Conservation (phyloP, 2,888 invertebrate genomes). For the Tetramorium bicarinatum region DNA sequence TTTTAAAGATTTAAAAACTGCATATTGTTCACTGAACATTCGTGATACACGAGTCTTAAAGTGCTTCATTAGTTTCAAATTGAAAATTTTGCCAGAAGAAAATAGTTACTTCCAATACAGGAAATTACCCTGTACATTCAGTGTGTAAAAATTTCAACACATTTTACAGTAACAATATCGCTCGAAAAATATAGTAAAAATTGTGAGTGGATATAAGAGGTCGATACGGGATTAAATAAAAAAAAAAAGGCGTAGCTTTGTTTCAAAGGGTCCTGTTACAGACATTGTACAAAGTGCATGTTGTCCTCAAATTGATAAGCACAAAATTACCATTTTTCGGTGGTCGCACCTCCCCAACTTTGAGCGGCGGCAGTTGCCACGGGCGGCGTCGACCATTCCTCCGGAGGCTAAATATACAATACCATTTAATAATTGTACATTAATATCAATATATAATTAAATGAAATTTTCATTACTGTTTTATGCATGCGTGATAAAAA, state of each 20-base stretch:
- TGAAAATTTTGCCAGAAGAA: not conserved
- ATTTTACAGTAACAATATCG: not conserved
- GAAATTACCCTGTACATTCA: not conserved
- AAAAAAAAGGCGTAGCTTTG: not conserved
- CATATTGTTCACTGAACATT: too few species aligned
- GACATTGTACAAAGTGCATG: conserved; percentile 74
- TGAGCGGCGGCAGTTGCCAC: conserved; percentile 85
- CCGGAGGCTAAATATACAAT: conserved; percentile 60
- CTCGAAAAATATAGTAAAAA: not conserved
- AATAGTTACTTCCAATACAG: not conserved
- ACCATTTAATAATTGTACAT: not conserved
- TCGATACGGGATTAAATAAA: not conserved
- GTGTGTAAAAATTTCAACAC: not conserved
- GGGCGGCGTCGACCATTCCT: conserved; percentile 87
- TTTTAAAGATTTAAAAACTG: not conserved
- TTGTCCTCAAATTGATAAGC: conserved; percentile 64
- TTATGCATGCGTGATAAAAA: not conserved
- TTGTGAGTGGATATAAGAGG: not conserved
- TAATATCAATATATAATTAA: not conserved
- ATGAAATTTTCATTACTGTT: not conserved
- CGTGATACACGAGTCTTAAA: too few species aligned
- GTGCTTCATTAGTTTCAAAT: too few species aligned
- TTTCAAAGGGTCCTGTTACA: conserved; percentile 76
- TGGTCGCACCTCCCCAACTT: conserved; percentile 89
- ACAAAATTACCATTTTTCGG: conserved; percentile 85